Conservation (phyloP, 2,797 vertebrate genomes). For the Prunella strophiata region DNA sequence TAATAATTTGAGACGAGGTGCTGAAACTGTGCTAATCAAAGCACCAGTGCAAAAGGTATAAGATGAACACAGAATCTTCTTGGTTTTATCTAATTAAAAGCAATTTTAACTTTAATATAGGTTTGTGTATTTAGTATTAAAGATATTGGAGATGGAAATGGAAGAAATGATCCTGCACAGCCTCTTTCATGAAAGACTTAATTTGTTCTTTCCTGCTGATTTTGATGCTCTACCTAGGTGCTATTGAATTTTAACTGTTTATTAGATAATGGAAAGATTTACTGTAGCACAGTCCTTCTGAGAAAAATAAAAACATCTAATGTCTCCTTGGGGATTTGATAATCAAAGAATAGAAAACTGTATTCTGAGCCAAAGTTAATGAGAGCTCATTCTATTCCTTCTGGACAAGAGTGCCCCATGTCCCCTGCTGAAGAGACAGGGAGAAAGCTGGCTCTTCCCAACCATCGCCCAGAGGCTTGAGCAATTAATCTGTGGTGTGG, state of each 20-base stretch:
- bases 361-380: slow-evolving; percentile 50
- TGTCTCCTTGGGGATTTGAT: slow-evolving; percentile 29
- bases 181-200: slow-evolving; percentile 26
- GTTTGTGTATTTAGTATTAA: neutral
- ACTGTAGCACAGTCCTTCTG: neutral
- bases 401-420: neutral
- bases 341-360: slow-evolving; percentile 49
- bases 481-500: neutral
- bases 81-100: slow-evolving; percentile 17
- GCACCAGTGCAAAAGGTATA: neutral
- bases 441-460: neutral
- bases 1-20: slow-evolving; percentile 30
- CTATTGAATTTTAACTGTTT: slow-evolving; percentile 60
- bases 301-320: slow-evolving; percentile 50
- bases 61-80: neutral
- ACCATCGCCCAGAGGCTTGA: neutral
- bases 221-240: slow-evolving; percentile 17
- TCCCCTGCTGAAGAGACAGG: neutral
- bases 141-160: slow-evolving; percentile 1
- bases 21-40: slow-evolving; percentile 14
- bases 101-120: slow-evolving; percentile 12
- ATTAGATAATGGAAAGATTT: slow-evolving; percentile 61
- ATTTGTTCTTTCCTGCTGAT: slow-evolving; percentile 39
- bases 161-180: neutral
- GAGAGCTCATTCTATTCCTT: neutral